phyloP scores from a whole-genome alignment of 2,888 invertebrate species.

The Lithophane ornitopus region DNA sequence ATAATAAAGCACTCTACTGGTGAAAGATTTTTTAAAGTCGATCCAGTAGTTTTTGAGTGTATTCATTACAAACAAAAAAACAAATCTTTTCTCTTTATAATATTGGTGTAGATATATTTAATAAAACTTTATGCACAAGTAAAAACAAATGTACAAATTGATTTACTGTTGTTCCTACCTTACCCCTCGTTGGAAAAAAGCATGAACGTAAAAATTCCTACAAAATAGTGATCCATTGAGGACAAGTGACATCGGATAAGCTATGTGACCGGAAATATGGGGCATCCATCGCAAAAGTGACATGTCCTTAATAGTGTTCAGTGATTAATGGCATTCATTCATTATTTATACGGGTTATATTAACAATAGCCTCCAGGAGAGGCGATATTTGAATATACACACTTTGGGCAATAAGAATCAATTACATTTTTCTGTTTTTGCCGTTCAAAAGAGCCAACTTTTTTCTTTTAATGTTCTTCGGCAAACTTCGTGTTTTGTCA shows the following conservation, averaged over 20 bases:
- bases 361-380: background rate
- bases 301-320: conserved; percentile 32
- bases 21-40: no score
- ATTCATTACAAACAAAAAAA: no score
- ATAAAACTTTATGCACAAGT: background rate
- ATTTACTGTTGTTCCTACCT: background rate
- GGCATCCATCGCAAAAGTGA: conserved; percentile 46
- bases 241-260: conserved; percentile 43
- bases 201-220: background rate
- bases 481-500: no score
- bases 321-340: conserved; percentile 47
- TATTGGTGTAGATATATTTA: no score
- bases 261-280: conserved; percentile 36
- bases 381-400: no score
- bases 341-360: conserved; percentile 28
- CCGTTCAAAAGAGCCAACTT: no score
- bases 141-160: background rate
- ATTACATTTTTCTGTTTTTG: no score
- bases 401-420: background rate
- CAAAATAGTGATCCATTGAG: conserved; percentile 35
- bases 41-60: no score
- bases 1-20: no score
- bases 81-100: no score
- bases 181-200: background rate
- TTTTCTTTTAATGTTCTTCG: no score